Percentiles rank a stretch among this genome's conserved stretches.
These are phyloP conservation scores for Thelaira solivaga DNA, from an alignment of 2,888 invertebrate genomes.

Conservation along the genomic window DNA sequence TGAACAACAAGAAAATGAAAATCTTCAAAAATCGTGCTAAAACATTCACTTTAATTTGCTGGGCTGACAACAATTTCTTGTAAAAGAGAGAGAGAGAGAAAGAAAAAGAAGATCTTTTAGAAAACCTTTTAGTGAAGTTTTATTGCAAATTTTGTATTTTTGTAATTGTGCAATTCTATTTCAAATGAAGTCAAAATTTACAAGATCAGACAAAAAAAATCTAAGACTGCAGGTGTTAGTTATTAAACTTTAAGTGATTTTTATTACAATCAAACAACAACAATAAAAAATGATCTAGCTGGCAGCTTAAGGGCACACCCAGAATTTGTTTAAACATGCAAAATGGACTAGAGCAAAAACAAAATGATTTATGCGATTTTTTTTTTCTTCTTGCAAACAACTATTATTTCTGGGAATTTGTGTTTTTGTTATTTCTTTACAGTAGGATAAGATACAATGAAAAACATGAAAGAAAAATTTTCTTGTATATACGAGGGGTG, in stretches of 20 bases:
- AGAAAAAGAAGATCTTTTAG: background rate
- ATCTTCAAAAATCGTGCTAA: slow-evolving; percentile 51
- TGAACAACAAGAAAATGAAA: slow-evolving; percentile 9
- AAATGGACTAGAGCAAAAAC: background rate
- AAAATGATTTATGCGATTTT: too few species aligned
- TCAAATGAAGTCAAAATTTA: background rate
- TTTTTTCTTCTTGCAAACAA: too few species aligned
- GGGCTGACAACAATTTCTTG: background rate
- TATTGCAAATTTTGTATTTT: background rate
- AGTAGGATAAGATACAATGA: too few species aligned
- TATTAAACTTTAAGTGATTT: slow-evolving; percentile 29
- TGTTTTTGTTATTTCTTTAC: too few species aligned
- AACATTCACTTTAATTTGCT: slow-evolving; percentile 61
- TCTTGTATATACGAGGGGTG: too few species aligned
- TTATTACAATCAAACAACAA: slow-evolving; percentile 16
- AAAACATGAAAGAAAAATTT: too few species aligned
- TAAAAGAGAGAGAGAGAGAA: background rate
- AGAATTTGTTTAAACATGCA: slow-evolving; percentile 7
- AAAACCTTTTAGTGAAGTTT: slow-evolving; percentile 31
- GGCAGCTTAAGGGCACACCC: slow-evolving; percentile 21
- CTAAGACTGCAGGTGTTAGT: slow-evolving; percentile 44
- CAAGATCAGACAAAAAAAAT: slow-evolving; percentile 12
- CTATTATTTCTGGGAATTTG: too few species aligned
- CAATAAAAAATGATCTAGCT: background rate
- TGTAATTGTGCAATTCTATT: background rate